Conservation (phyloP, 2,113 vertebrate genomes). For the Okapia johnstoni region DNA sequence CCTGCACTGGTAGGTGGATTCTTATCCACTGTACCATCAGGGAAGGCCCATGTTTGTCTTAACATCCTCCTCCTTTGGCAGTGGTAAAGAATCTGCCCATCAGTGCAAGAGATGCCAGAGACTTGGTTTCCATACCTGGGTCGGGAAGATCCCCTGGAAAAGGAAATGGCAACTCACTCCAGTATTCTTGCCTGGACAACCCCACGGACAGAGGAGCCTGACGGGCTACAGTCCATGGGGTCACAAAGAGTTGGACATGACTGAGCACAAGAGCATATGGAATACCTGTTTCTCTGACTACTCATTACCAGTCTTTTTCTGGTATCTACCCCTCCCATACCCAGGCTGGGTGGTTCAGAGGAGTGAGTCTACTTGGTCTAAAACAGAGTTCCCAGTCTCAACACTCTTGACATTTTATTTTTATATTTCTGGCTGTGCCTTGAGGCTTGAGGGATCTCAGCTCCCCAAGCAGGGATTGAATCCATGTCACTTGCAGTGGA, state of each 20-base stretch:
- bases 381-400: background rate
- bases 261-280: background rate
- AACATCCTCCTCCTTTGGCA: background rate
- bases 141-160: background rate
- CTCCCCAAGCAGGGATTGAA: background rate
- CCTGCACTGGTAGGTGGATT: background rate
- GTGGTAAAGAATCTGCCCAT: accelerated
- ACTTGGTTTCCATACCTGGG: background rate
- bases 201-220: background rate
- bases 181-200: background rate
- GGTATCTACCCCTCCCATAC: background rate
- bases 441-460: background rate
- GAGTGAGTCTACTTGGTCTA: background rate
- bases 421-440: background rate
- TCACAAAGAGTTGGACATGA: background rate
- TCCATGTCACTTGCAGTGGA: background rate
- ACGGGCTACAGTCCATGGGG: background rate
- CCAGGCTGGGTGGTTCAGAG: background rate
- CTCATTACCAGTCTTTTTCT: background rate
- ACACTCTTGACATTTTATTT: background rate
- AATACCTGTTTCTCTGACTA: background rate
- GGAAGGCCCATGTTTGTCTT: background rate
- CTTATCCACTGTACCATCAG: background rate
- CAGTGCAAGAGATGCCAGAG: background rate
- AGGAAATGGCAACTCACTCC: background rate